Base-by-base conservation (phyloP, 2,113 vertebrate genomes). In the Anas platyrhynchos region DNA sequence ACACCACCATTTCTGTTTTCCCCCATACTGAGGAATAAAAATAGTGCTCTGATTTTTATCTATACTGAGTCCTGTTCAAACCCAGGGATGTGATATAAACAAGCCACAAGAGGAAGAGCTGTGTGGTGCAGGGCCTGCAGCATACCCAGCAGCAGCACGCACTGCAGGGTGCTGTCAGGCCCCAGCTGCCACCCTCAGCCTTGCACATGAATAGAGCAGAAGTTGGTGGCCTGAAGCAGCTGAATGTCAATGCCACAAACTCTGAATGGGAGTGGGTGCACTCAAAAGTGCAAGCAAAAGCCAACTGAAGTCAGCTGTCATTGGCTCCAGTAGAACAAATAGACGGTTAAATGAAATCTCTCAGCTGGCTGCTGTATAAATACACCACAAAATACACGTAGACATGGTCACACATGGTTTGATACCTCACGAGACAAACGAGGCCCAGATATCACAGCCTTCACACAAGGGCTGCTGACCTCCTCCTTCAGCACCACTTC, bases 401-500 rank as follows among this genome's bases (percentile, higher is more conserved):
- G 50, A 26, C 13, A 4, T 2, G 5, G 62, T 8, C 41, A 26
- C 36, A 9, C 6, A 20, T 21, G 23, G 18, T 32, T 6, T 9
- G 46, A 20, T 6, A 34, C 26, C 54, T 56, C 31, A 3, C 34
- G 21, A 0, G 3, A 2, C 27, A 73, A 16, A 1, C 0, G 8
- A 21, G 29, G 54, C 52, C 58, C 27, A 52, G 52, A 4, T 16
- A 8, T 14, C 48, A 41, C 62, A 26, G 54, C 23, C 12, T 5
- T 7, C 26, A 3, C 1, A 1, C 50, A 9, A 16, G 22, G 13
- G 7, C 54, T 46, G 7, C 59, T 26, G 23, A 10, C 31, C 29
- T 2, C 54, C 61, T 8, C 7, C 43, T 36, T 27, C 34, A 18
- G 17, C 43, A 4, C 27, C 21, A 52, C 66, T 44, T 15, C 15